These are phyloP conservation scores for Schizopygopsis malacanthus DNA, from an alignment of 2,797 vertebrate species.

Conservation along the genomic window DNA sequence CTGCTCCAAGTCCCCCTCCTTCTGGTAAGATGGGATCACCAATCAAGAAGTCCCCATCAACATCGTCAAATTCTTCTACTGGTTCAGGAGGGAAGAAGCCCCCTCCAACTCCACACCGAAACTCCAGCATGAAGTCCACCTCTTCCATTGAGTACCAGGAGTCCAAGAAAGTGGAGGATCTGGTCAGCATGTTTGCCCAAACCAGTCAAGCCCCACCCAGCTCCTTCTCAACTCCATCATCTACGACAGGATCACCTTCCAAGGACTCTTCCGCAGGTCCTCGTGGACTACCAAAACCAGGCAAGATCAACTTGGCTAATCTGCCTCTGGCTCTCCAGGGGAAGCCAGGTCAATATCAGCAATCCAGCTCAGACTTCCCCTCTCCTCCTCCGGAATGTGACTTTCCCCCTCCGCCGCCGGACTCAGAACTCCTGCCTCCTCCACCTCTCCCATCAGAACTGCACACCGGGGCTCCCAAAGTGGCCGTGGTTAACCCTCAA, in stretches of 20 bases:
- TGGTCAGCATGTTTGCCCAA: slow-evolving; percentile 90
- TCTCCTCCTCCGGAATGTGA: slow-evolving; percentile 87
- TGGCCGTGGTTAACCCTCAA: slow-evolving; percentile 94
- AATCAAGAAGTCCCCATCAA: slow-evolving; percentile 85
- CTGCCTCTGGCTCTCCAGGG: slow-evolving; percentile 86
- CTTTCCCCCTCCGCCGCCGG: slow-evolving; percentile 89
- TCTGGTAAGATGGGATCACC: slow-evolving; percentile 82
- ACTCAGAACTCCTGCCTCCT: slow-evolving; percentile 87
- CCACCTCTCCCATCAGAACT: slow-evolving; percentile 85
- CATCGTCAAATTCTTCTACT: slow-evolving; percentile 75
- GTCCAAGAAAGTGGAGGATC: slow-evolving; percentile 90
- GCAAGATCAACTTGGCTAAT: slow-evolving; percentile 89
- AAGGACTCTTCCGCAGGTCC: slow-evolving; percentile 79
- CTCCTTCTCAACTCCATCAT: slow-evolving; percentile 72
- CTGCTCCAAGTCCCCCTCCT: slow-evolving; percentile 65
- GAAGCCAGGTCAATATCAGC: slow-evolving; percentile 69
- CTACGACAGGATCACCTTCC: slow-evolving; percentile 81
- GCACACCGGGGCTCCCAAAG: slow-evolving; percentile 85
- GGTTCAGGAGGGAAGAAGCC: slow-evolving; percentile 84
- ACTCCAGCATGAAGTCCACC: slow-evolving; percentile 88
- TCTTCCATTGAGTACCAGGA: slow-evolving; percentile 82
- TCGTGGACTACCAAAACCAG: slow-evolving; percentile 89
- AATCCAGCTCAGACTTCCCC: slow-evolving; percentile 81
- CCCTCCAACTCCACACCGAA: slow-evolving; percentile 90
- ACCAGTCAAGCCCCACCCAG: slow-evolving; percentile 74